Evolutionary conservation across 2,113 vertebrate species (phyloP).

Genomic region (Catagonus wagneri): DNA sequence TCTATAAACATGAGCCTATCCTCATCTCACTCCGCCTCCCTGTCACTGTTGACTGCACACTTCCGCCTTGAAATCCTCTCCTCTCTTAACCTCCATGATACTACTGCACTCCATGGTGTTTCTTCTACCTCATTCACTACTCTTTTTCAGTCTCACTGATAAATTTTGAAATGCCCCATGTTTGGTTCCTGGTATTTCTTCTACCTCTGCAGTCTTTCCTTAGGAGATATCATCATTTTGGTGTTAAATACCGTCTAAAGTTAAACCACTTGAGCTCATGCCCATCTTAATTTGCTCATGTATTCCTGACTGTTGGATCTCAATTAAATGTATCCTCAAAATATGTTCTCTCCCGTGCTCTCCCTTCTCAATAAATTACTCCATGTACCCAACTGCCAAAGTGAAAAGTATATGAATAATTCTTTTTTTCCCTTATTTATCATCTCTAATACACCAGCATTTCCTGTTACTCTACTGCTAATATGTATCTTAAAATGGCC

Average conservation of each 20-base stretch:
- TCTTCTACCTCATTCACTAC: not conserved
- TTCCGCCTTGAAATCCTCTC: not conserved
- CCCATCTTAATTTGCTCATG: not conserved
- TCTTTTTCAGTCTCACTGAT: not conserved
- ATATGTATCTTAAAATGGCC: not conserved
- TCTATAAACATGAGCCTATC: not conserved
- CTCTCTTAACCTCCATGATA: not conserved
- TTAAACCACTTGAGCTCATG: not conserved
- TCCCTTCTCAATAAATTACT: not conserved
- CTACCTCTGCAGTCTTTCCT: not conserved
- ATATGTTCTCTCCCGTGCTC: not conserved
- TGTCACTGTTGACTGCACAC: no score
- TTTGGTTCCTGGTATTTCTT: not conserved
- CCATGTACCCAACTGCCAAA: not conserved
- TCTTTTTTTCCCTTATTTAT: not conserved
- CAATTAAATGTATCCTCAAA: not conserved
- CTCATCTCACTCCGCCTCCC: not conserved
- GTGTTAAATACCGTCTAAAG: not conserved
- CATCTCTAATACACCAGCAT: not conserved
- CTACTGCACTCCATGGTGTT: accelerated
- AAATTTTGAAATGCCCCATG: not conserved
- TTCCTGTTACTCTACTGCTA: not conserved
- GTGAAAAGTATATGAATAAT: not conserved
- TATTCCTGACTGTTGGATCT: not conserved
- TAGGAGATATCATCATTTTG: not conserved